Percentiles rank a stretch among this genome's conserved stretches.
These are phyloP conservation scores for Coregonus sp. DNA, from an alignment of 2,797 vertebrate genomes.

Conservation along the genomic window DNA sequence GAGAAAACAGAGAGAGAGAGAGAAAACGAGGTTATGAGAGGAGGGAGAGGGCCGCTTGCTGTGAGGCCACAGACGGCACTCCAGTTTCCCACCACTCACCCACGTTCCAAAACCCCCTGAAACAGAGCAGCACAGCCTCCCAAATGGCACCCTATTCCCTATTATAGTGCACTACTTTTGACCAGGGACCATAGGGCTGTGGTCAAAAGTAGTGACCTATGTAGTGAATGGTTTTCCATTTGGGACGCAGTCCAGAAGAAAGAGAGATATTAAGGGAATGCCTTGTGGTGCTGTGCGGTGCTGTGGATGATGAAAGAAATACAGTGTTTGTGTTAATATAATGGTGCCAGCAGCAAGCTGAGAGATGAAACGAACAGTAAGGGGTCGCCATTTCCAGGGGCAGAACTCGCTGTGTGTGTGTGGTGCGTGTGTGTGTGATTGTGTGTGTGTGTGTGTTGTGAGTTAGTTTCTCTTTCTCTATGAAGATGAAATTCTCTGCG, in stretches of 20 bases:
- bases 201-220: neutral
- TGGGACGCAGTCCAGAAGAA: too few species aligned
- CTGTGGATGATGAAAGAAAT: constrained; percentile 72
- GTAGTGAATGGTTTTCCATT: too few species aligned
- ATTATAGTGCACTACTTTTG: neutral
- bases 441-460: constrained; percentile 1
- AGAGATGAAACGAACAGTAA: constrained; percentile 65
- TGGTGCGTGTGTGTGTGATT: constrained; percentile 11
- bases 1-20: constrained; percentile 42
- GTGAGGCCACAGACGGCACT: constrained; percentile 74
- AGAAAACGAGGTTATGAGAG: constrained; percentile 24
- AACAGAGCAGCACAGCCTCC: constrained; percentile 40
- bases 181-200: too few species aligned
- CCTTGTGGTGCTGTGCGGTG: constrained; percentile 34
- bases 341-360: constrained; percentile 66
- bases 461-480: constrained; percentile 7
- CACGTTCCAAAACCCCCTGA: constrained; percentile 64
- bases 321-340: constrained; percentile 67
- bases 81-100: constrained; percentile 75
- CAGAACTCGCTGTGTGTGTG: constrained; percentile 16
- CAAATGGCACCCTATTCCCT: neutral
- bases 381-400: constrained; percentile 48
- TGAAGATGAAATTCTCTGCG: constrained; percentile 66
- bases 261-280: constrained; percentile 60
- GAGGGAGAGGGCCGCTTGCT: constrained; percentile 56